Base-by-base conservation (phyloP, 2,888 invertebrate species). In the Leptinotarsa tumamoca region DNA sequence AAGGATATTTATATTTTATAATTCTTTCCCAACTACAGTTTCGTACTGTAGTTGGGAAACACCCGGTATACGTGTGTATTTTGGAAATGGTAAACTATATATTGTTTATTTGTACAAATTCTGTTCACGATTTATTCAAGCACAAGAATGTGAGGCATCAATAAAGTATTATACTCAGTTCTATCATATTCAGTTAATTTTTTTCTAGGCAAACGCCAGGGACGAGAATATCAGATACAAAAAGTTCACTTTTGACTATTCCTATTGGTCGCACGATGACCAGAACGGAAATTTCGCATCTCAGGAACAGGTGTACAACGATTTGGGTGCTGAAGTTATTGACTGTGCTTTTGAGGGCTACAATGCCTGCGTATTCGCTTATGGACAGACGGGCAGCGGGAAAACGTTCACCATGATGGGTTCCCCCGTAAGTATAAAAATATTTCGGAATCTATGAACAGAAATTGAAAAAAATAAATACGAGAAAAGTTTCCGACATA, bases 321-420 rank as follows among this genome's bases (percentile, higher is more conserved):
- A 95, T 90, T 90, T 95, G 81, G 95, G 95, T 52, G 90, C 92
- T 86, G 95, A 95, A 88, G 95, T 95, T 79, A 92, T 95, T 79
- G 93, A 94, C 89, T 94, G 94, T 89, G 95, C 94, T 79, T 95
- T 95, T 88, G 92, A 94, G 85, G 95, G 95, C 52, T 96, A 96
- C 90, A 96, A 96, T 89, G 96, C 96, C 75, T 96, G 96, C 87
- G 95, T 96, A 74, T 96, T 96, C 90, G 96, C 96, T 63, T 96
- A 96, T 87, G 96, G 96, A 23, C 96, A 96, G 90, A 96, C 96
- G 4, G 96, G 96, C 80, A 95, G 95, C 87, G 96, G 96, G 72
- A 96, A 96, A 89, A 96, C 96, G 0, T 96, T 95, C 87, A 96
- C 96, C 52, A 96, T 96, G 96, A 96, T 96, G 96, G 96, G 96